Conservation (phyloP, 2,888 invertebrate species). For the Melipona bicolor region DNA sequence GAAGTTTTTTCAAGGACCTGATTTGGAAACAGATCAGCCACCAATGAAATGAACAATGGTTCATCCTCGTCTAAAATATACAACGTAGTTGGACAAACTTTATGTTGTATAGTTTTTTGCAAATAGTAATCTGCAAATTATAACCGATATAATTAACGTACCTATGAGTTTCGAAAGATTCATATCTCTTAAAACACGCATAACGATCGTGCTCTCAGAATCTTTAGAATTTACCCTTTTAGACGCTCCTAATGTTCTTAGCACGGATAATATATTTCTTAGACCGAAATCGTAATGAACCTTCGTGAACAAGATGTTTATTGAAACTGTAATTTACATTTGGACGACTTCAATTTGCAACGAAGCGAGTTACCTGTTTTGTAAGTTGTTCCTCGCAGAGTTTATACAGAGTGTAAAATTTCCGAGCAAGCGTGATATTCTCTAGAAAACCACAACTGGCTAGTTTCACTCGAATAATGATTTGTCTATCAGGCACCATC, state of each 20-base stretch:
- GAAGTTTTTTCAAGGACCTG: conserved; percentile 95
- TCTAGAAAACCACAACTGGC: conserved; percentile 98
- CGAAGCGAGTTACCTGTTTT: conserved; percentile 89
- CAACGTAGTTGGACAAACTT: background rate
- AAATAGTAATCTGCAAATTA: background rate
- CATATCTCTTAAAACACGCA: conserved; percentile 99
- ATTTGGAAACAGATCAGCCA: conserved; percentile 98
- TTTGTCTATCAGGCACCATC: conserved; percentile 99
- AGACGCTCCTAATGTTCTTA: conserved; percentile 95
- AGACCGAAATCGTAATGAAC: conserved; percentile 99
- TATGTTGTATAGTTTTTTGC: background rate
- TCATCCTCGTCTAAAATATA: conserved; percentile 93
- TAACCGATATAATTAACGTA: conserved; percentile 54
- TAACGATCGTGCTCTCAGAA: conserved; percentile 97
- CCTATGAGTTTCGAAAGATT: conserved; percentile 97
- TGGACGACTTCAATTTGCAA: too few relatives aligned
- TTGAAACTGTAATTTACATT: background rate
- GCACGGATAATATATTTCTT: conserved; percentile 96
- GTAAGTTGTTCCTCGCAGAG: conserved; percentile 98
- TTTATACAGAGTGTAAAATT: conserved; percentile 98
- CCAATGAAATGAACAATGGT: conserved; percentile 97
- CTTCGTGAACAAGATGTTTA: conserved; percentile 81
- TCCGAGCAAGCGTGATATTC: conserved; percentile 96
- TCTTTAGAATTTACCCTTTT: conserved; percentile 96
- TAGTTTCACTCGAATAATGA: conserved; percentile 97